Evolutionary conservation across 2,888 invertebrate species (phyloP).

Genomic region (Agelastica alni): DNA sequence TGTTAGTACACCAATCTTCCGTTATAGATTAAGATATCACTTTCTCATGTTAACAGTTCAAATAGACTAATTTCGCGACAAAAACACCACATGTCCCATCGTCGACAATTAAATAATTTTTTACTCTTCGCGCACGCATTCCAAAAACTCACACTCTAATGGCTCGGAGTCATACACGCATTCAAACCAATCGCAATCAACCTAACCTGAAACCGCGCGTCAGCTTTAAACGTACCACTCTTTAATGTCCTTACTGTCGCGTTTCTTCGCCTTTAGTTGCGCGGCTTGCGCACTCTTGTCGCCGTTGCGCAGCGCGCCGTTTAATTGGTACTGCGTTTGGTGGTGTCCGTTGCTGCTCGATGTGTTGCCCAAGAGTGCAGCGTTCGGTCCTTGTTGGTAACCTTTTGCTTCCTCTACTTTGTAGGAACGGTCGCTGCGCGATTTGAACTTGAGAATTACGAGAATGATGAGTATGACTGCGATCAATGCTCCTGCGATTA

Average conservation of each 20-base stretch:
- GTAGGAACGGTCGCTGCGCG: conserved; percentile 86
- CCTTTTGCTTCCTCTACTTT: conserved; percentile 85
- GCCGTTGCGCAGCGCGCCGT: conserved; percentile 60
- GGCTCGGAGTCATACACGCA: conserved; percentile 50
- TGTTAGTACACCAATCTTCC: conserved; percentile 11
- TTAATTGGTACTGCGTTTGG: conserved; percentile 59
- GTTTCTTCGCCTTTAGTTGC: conserved; percentile 63
- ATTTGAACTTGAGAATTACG: conserved; percentile 85
- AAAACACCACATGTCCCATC: conserved; percentile 1
- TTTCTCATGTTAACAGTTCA: conserved; percentile 30
- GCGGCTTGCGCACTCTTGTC: conserved; percentile 54
- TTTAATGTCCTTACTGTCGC: conserved; percentile 87
- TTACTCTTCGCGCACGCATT: conserved; percentile 9
- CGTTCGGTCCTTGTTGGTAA: conserved; percentile 79
- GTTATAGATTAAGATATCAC: conserved; percentile 35
- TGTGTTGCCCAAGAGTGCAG: conserved; percentile 69
- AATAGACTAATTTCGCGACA: conserved; percentile 14
- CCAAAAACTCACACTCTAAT: conserved; percentile 34
- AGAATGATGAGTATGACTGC: conserved; percentile 89
- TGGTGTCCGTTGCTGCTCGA: conserved; percentile 58
- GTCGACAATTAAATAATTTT: neutral
- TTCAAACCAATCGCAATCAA: conserved; percentile 2
- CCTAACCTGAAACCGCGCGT: no score
- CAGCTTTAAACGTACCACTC: conserved; percentile 89
- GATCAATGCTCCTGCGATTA: conserved; percentile 89